phyloP scores from a whole-genome alignment of 2,113 vertebrate species.

The Prionailurus bengalensis region DNA sequence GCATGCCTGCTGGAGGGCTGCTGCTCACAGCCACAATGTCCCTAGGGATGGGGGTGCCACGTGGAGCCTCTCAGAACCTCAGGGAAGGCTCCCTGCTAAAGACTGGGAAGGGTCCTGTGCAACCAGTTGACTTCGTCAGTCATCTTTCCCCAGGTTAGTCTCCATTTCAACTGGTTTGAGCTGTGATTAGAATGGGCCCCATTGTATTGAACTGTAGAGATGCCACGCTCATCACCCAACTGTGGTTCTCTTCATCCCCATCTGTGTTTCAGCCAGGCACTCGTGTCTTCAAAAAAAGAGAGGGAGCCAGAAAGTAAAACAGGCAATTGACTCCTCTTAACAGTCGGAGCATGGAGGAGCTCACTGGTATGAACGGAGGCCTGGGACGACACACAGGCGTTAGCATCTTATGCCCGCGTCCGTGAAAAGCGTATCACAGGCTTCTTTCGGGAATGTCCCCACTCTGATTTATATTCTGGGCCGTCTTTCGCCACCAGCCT shows the following conservation, averaged over 20 bases:
- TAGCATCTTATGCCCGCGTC: rapidly evolving
- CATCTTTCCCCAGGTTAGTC: neutral
- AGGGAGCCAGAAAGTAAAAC: neutral
- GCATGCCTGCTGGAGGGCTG: neutral
- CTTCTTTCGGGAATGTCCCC: neutral
- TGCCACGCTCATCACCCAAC: neutral
- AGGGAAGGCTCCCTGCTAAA: neutral
- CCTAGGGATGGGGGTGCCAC: neutral
- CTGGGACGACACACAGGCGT: rapidly evolving
- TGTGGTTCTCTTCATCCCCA: neutral
- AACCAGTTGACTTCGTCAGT: neutral
- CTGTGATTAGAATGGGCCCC: neutral
- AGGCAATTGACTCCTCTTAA: neutral
- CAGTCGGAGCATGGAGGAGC: rapidly evolving
- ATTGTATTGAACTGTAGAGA: rapidly evolving
- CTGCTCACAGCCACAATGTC: neutral
- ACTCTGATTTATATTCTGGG: neutral
- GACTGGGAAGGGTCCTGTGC: neutral
- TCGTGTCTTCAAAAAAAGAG: neutral
- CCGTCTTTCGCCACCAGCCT: neutral
- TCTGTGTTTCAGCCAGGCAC: neutral
- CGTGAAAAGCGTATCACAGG: neutral
- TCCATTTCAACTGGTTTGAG: neutral
- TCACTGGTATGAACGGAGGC: neutral
- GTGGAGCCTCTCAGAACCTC: rapidly evolving